phyloP scores from a whole-genome alignment of 1,140 invertebrate species.

The Medauroidea extradentata region DNA sequence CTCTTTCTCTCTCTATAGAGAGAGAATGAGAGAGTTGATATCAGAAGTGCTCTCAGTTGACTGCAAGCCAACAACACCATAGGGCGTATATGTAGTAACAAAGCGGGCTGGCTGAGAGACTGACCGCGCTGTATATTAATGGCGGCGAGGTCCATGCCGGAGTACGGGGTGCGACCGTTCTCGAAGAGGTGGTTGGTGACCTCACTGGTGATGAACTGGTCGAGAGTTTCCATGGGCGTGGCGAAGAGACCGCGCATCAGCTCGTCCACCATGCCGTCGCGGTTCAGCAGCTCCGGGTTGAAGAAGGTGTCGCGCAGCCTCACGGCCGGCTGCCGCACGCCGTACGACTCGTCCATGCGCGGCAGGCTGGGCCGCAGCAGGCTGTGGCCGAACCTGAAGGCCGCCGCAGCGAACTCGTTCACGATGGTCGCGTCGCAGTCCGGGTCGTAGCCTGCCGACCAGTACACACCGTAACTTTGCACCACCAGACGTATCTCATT shows the following conservation, averaged over 20 bases:
- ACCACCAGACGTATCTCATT: no score
- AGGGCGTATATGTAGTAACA: no score
- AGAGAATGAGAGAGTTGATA: no score
- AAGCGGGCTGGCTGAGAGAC: not conserved
- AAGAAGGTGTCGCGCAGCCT: slow-evolving; percentile 59
- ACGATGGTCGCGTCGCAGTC: slow-evolving; percentile 55
- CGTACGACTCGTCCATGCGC: slow-evolving; percentile 49
- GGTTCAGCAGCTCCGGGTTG: slow-evolving; percentile 52
- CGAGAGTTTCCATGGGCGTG: slow-evolving; percentile 51
- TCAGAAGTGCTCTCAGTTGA: no score
- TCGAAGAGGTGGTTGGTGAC: slow-evolving; percentile 55
- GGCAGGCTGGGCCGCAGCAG: slow-evolving; percentile 57
- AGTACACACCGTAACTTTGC: not conserved
- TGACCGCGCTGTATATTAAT: slow-evolving; percentile 46
- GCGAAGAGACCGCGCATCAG: slow-evolving; percentile 50
- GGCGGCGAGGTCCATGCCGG: slow-evolving; percentile 52
- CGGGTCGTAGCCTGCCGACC: slow-evolving; percentile 50
- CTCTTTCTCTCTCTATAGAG: no score
- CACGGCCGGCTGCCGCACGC: slow-evolving; percentile 35
- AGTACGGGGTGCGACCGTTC: slow-evolving; percentile 44
- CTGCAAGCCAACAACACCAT: no score
- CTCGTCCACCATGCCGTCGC: slow-evolving; percentile 50
- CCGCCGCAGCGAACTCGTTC: slow-evolving; percentile 64
- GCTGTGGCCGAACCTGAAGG: slow-evolving; percentile 60
- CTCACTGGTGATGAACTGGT: slow-evolving; percentile 49